phyloP scores from a whole-genome alignment of 2,113 vertebrate species.

The Anolis sagrei region DNA sequence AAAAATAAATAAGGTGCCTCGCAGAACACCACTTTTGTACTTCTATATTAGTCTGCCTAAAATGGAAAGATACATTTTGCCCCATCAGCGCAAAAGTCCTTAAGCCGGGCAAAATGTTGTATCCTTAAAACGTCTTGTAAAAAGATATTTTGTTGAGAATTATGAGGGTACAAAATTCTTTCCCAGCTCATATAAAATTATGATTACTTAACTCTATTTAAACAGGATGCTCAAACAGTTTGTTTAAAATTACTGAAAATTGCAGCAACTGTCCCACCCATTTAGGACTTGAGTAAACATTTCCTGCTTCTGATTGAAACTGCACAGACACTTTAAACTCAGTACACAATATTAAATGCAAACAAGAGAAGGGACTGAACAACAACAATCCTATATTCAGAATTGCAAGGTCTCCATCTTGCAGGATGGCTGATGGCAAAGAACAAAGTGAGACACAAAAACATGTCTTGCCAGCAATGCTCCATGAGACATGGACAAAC shows the following conservation, averaged over 20 bases:
- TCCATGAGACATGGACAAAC: no score
- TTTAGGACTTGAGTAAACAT: conserved; percentile 87
- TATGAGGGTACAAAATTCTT: conserved; percentile 50
- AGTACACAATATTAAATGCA: conserved; percentile 16
- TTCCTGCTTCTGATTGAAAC: conserved; percentile 87
- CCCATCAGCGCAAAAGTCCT: conserved; percentile 30
- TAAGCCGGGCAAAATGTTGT: conserved; percentile 23
- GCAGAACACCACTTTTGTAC: background rate
- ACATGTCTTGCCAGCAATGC: background rate
- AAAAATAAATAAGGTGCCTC: background rate
- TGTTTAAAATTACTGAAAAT: conserved; percentile 88
- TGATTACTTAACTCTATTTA: conserved; percentile 79
- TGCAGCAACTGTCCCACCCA: conserved; percentile 83
- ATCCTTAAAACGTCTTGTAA: conserved; percentile 44
- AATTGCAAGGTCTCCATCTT: background rate
- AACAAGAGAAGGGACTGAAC: conserved; percentile 5
- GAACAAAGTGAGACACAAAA: conserved; percentile 6
- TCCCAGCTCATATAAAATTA: conserved; percentile 56
- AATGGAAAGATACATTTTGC: conserved; percentile 34
- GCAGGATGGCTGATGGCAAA: background rate
- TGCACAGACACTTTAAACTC: conserved; percentile 55
- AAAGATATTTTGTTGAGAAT: conserved; percentile 52
- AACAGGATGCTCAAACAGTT: conserved; percentile 89
- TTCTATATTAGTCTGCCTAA: conserved; percentile 20
- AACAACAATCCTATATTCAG: background rate